These are phyloP conservation scores for Proteles cristata DNA, from an alignment of 2,113 vertebrate genomes.

Conservation along the genomic window DNA sequence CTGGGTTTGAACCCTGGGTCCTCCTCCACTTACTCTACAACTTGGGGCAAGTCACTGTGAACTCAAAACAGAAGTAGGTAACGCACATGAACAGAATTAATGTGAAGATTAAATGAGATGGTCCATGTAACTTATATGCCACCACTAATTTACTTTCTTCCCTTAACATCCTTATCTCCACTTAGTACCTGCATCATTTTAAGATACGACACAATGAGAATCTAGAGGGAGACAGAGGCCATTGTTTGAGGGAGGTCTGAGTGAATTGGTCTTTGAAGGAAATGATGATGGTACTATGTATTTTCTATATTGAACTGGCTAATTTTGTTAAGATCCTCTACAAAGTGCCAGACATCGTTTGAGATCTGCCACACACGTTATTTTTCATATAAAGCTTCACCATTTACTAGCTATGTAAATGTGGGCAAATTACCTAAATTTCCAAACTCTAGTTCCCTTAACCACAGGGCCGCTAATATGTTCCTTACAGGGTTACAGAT, in stretches of 20 bases:
- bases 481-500: neutral
- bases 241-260: neutral
- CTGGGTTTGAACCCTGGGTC: neutral
- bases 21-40: neutral
- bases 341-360: neutral
- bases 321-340: neutral
- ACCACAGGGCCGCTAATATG: neutral
- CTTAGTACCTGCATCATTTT: neutral
- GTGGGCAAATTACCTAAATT: neutral
- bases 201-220: neutral
- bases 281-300: neutral
- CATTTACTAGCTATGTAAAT: neutral
- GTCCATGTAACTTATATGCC: neutral
- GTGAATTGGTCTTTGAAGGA: neutral
- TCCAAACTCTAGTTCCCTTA: neutral
- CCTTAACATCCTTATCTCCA: neutral
- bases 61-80: neutral
- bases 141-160: neutral
- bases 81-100: too few relatives aligned
- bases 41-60: neutral
- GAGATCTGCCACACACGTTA: neutral
- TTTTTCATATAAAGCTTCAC: neutral
- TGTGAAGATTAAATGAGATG: neutral
- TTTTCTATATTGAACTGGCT: neutral
- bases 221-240: neutral